Conservation (phyloP, 2,797 vertebrate species). For the Etheostoma nigrum region DNA sequence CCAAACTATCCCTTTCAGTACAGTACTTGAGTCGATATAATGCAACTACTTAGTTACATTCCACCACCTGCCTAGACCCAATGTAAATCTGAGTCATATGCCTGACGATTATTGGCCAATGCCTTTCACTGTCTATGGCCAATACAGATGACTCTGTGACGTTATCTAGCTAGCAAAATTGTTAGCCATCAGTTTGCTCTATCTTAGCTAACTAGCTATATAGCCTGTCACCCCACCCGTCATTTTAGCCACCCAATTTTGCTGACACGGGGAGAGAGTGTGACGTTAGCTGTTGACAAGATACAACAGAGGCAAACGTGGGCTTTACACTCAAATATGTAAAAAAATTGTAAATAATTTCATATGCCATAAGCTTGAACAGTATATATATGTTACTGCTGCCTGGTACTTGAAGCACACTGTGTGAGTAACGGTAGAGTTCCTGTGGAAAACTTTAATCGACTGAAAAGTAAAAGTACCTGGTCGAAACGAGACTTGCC, state of each 20-base stretch:
- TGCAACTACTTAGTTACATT: too few relatives aligned
- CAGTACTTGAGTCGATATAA: too few relatives aligned
- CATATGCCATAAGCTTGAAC: background rate
- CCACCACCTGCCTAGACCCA: background rate
- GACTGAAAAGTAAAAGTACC: slow-evolving; percentile 75
- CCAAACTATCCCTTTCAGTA: too few relatives aligned
- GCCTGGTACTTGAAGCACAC: background rate
- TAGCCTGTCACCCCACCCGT: background rate
- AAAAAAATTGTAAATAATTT: background rate
- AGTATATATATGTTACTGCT: background rate
- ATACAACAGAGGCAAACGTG: background rate
- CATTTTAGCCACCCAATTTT: background rate
- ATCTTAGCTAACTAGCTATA: too few relatives aligned
- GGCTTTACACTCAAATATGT: fast-evolving
- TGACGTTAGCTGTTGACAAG: background rate
- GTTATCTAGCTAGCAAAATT: too few relatives aligned
- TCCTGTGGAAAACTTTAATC: background rate
- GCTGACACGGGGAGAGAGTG: too few relatives aligned
- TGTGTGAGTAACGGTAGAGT: background rate
- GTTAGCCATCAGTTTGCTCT: too few relatives aligned
- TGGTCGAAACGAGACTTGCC: slow-evolving; percentile 91
- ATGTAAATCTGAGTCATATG: background rate
- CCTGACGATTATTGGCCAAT: background rate
- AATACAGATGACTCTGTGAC: background rate
- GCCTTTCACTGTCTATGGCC: too few relatives aligned